phyloP scores from a whole-genome alignment of 2,888 invertebrate species.

The Trichopoda pennipes region DNA sequence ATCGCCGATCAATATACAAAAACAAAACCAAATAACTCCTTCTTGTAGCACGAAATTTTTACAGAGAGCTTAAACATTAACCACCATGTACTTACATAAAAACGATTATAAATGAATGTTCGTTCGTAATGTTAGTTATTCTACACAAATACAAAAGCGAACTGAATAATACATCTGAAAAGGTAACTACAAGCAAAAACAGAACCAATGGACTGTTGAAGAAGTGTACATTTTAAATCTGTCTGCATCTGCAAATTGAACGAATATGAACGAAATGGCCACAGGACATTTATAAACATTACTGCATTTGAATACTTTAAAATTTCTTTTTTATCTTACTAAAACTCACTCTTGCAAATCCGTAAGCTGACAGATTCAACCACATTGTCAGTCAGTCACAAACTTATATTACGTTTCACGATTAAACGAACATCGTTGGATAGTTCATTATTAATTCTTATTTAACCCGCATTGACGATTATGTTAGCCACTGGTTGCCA shows the following conservation, averaged over 20 bases:
- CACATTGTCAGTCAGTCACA: slow-evolving; percentile 67
- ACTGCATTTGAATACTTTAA: slow-evolving; percentile 67
- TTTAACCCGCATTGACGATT: neutral
- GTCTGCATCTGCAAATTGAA: slow-evolving; percentile 78
- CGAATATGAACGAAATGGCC: slow-evolving; percentile 77
- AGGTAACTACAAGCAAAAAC: slow-evolving; percentile 19
- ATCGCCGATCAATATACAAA: slow-evolving; percentile 50
- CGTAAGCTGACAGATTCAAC: slow-evolving; percentile 64
- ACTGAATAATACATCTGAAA: slow-evolving; percentile 33
- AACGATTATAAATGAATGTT: slow-evolving; percentile 1
- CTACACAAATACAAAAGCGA: slow-evolving; percentile 15
- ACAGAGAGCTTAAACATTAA: slow-evolving; percentile 46
- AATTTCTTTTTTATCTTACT: slow-evolving; percentile 50
- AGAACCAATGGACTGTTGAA: slow-evolving; percentile 70
- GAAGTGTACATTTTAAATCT: slow-evolving; percentile 76
- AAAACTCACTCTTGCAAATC: slow-evolving; percentile 56
- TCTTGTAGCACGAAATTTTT: slow-evolving; percentile 59
- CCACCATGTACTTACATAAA: slow-evolving; percentile 20
- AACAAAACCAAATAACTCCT: slow-evolving; percentile 55
- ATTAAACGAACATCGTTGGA: slow-evolving; percentile 27
- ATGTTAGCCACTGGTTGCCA: slow-evolving; percentile 9
- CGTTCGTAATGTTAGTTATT: slow-evolving; percentile 12
- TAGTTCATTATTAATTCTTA: neutral
- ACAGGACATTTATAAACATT: slow-evolving; percentile 74
- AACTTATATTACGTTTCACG: slow-evolving; percentile 42